Evolutionary conservation across 2,797 vertebrate species (phyloP), one percentile per base, ranked within the genome.

Genomic region (Lophius americanus): DNA sequence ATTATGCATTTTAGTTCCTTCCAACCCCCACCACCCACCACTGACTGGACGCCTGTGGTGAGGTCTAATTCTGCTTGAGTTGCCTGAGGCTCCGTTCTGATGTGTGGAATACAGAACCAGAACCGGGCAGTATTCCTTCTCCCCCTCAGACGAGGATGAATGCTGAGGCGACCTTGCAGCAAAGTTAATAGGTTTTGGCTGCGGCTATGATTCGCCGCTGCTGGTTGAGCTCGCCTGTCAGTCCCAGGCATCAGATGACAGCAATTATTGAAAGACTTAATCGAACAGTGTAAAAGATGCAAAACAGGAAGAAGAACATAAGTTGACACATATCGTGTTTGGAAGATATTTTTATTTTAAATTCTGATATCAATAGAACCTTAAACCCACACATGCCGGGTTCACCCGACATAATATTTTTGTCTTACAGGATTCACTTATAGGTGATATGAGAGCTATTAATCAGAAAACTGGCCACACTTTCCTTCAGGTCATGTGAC

Each of bases 181-280:
- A 86, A 83, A 82, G 84, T 87, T 83, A 88, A 85, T 82, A 71
- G 8, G 9, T 2, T 60, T 55, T 63, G 53, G 46, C 59, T 64
- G 62, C 54, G 5, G 53, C 48, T 51, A 2, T 39, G 14, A 44
- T 55, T 38, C 51, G 48, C 61, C 14, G 4, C 14, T 48, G 51
- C 64, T 59, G 70, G 3, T 43, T 9, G 12, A 14, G 32, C 3
- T 10, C 35, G 9, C 32, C 41, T 1, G 36, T 23, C 9, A 2
- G 10, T 9, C 9, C 6, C 3, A 49, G 57, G 36, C 48, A 47
- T 47, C 13, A 48, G 41, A 65, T 48, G 59, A 65, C 23, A 6
- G 33, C 46, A 9, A 36, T 6, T 9, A 1, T 9, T 42, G 44
- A 46, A 12, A 3, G 10, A 42, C 10, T 1, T 44, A 11, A 7